These are phyloP conservation scores for Pollimyrus isidori DNA, from an alignment of 2,113 vertebrate genomes.

Conservation along the genomic window DNA sequence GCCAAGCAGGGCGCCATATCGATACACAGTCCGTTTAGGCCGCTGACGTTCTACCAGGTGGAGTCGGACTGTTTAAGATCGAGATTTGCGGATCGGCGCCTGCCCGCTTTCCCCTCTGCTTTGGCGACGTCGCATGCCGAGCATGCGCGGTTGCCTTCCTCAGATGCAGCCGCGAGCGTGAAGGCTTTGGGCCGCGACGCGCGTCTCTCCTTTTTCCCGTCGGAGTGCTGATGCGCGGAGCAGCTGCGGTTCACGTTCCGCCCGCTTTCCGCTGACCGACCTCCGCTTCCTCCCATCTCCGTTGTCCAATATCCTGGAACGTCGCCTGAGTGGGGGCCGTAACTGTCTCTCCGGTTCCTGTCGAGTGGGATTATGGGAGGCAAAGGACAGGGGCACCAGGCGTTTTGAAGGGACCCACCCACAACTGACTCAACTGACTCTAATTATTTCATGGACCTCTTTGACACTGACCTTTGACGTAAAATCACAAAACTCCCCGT, in stretches of 20 bases:
- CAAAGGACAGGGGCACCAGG: background rate
- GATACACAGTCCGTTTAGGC: background rate
- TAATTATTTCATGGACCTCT: background rate
- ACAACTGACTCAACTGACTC: background rate
- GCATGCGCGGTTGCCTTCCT: background rate
- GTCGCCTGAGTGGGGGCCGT: background rate
- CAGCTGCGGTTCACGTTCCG: slow-evolving; percentile 19
- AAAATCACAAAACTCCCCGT: background rate
- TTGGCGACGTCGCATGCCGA: background rate
- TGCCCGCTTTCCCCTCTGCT: background rate
- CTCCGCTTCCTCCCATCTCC: background rate
- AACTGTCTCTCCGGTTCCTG: background rate
- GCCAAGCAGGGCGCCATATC: background rate
- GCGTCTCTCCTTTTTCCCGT: slow-evolving; percentile 18
- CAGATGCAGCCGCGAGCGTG: background rate
- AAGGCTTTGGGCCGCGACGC: background rate
- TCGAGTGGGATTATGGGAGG: background rate
- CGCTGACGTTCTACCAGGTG: background rate
- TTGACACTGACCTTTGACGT: background rate
- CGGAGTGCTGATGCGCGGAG: slow-evolving; percentile 27
- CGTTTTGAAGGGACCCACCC: background rate
- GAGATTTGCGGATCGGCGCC: background rate
- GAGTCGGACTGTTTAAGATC: background rate
- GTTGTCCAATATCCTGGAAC: background rate
- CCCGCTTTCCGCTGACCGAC: background rate